These are phyloP conservation scores for Tenebrosternarchus preto DNA, from an alignment of 2,113 vertebrate genomes.

Conservation along the genomic window DNA sequence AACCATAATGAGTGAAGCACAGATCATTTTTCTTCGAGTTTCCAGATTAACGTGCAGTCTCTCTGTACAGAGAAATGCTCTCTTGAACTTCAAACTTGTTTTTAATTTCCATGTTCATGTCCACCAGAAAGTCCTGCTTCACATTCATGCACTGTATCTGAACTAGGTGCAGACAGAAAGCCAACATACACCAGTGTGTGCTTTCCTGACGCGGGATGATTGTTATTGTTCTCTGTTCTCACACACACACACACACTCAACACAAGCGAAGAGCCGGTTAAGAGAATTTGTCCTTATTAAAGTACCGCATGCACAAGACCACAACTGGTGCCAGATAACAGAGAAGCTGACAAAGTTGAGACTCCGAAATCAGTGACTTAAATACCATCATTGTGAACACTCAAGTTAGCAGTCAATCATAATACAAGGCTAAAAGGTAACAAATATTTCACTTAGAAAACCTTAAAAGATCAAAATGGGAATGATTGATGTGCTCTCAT, in stretches of 20 bases:
- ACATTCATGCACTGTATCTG: neutral
- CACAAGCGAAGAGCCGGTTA: constrained; percentile 19
- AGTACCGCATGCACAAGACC: constrained; percentile 33
- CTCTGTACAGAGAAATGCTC: neutral
- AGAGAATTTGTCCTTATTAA: neutral
- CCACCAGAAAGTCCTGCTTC: neutral
- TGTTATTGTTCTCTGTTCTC: constrained; percentile 29
- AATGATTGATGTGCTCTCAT: too few relatives aligned
- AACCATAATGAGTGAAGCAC: constrained; percentile 9
- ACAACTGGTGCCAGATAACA: constrained; percentile 30
- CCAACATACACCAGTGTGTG: neutral
- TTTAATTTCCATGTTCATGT: neutral
- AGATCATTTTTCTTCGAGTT: neutral
- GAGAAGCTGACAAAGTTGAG: neutral
- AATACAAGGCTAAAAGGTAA: too few relatives aligned
- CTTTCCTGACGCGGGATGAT: constrained; percentile 15
- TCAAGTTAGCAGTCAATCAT: too few relatives aligned
- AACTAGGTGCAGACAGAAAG: neutral
- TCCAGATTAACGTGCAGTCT: constrained; percentile 8
- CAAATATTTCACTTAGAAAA: too few relatives aligned
- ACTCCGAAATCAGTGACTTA: neutral
- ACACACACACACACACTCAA: constrained; percentile 21
- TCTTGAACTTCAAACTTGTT: neutral
- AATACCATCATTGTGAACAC: too few relatives aligned
- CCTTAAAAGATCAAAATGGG: too few relatives aligned